Evolutionary conservation across 2,888 invertebrate genomes (phyloP).

Genomic region (Charanyca ferruginea): DNA sequence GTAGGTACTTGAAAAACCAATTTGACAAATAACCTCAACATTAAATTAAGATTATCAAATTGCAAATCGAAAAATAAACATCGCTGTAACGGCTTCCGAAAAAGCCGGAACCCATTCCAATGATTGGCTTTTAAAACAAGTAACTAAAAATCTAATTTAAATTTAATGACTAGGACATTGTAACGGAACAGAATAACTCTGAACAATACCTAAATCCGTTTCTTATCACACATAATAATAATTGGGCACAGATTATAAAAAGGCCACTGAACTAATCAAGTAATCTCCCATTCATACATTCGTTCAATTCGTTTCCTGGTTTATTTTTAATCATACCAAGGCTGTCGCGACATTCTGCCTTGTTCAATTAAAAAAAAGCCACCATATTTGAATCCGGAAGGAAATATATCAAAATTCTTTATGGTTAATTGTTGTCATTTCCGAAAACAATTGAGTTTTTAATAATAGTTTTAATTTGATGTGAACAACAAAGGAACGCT

Average conservation of each 20-base stretch:
- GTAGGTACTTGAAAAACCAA: constrained; percentile 32
- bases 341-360: constrained; percentile 61
- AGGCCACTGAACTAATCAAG: constrained; percentile 68
- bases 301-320: constrained; percentile 68
- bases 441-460: constrained; percentile 62
- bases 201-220: constrained; percentile 61
- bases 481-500: constrained; percentile 50
- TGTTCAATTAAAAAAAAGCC: constrained; percentile 38
- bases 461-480: constrained; percentile 47
- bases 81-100: constrained; percentile 50
- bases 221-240: constrained; percentile 60
- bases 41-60: constrained; percentile 56
- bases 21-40: constrained; percentile 24
- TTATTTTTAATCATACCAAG: constrained; percentile 69
- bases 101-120: constrained; percentile 54
- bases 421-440: constrained; percentile 50
- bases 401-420: constrained; percentile 51
- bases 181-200: constrained; percentile 58
- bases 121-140: constrained; percentile 51
- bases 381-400: constrained; percentile 58
- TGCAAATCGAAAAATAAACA: constrained; percentile 38
- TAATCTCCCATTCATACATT: constrained; percentile 59
- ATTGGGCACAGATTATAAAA: constrained; percentile 67
- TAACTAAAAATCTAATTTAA: constrained; percentile 51
- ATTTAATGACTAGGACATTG: constrained; percentile 63